Evolutionary conservation across 2,113 vertebrate species (phyloP), one percentile per base, ranked within the genome.

Genomic region (Solea solea): DNA sequence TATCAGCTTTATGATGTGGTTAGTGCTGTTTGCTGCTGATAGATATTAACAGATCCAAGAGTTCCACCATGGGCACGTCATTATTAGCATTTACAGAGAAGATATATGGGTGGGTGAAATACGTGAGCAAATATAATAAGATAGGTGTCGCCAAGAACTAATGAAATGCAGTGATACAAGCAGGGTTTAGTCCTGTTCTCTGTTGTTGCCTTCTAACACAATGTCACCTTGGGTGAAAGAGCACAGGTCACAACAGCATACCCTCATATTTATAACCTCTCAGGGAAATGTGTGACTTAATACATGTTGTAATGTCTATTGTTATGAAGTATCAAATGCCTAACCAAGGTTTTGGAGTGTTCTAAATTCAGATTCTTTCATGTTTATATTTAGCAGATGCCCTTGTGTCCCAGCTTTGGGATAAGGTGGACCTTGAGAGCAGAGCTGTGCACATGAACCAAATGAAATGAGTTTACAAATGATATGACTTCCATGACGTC

Each of bases 191-290:
- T 16, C 2, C 44, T 67, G 69, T 58, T 15, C 46, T 50, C 21
- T 62, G 62, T 28, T 52, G 7, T 45, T 9, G 14, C 12, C 40
- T 57, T 52, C 39, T 65, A 73, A 51, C 58, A 7, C 9, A 42
- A 42, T 39, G 58, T n/a, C 48, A 59, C 21, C 67, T 8, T 51
- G 51, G 72, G 66, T 64, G 63, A 64, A 64, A 49, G 8, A 39
- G 12, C 25, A 50, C 12, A 34, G 34, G 34, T 6, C 34, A 34
- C 5, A 4, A 34, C 3, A 6, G 2, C 34, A 34, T 34, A 34
- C 34, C 34, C 34, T 34, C 34, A 34, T 34, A 34, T 34, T 34
- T 34, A 34, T 34, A 34, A 34, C 3, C 5, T 34, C 3, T 34
- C 34, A 34, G 34, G 34, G 34, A 34, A 21, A 34, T 34, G 1